Base-by-base conservation (phyloP, 1,140 invertebrate genomes). In the Meloidogyne floridensis region DNA sequence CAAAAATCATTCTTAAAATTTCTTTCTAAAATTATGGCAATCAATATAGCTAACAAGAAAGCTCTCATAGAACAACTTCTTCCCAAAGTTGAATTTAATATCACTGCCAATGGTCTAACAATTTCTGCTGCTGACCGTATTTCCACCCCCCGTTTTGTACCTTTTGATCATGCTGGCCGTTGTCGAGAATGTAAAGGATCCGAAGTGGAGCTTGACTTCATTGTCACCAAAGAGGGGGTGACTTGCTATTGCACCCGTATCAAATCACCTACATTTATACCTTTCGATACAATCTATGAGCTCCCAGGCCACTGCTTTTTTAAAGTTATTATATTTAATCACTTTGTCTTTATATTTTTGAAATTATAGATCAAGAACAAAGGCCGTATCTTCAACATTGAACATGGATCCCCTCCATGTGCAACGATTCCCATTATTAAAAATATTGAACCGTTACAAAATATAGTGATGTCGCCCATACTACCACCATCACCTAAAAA, bases 161-260 rank as follows among this genome's bases (percentile, higher is more conserved):
- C 32, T 0, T 75, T 75, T 32, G 32, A 51, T 32, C n/a, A 75
- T 13, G 42, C 53, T 9, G 32, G 42, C 1, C n/a, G 18, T 32
- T 18, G 53, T 13, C 59, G 74, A 53, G 59, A 20, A 20, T 18
- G 59, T 18, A 56, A 59, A 10, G 3, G 42, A 10, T 18, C 18
- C 1, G 32, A 51, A 18, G 74, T 75, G 6, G 74, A 75, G 8
- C 32, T 75, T 4, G 74, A 75, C 47, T 75, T 56, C 10, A 20
- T 75, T 8, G 43, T 75, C 42, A 75, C n/a, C 9, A 75, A 75
- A 13, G 74, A 75, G 8, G 74, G 74, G 0, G 74, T 75, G 10
- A 56, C 53, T 59, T 10, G 20, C 3, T 47, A 75, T 8, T 75
- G 51, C 10, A 75, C 53, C 8, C 74, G 74, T 2, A 18, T 75